Evolutionary conservation across 2,113 vertebrate genomes (phyloP), one percentile per base, ranked within the genome.

Genomic region (Sialia sialis): DNA sequence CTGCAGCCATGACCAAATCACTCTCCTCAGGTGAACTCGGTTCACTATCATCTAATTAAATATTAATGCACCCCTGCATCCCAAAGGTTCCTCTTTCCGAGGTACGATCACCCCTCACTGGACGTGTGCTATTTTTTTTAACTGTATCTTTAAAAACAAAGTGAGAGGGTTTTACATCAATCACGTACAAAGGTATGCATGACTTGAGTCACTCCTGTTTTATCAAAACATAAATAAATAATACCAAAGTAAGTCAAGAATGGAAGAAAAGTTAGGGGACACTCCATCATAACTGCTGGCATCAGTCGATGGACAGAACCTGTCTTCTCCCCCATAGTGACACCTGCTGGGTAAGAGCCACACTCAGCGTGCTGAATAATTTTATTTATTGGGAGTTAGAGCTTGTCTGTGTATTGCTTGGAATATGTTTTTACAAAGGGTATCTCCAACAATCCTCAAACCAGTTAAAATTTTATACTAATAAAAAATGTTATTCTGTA

Each of bases 51-150:
- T 7, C 21, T 36, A 58, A 43, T 11, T 67, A 7, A 32, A 15
- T 32, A 32, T 32, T 43, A 51, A 59, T 43, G 20, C 16, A 51
- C 9, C 36, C 16, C 26, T 63, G 20, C 20, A 75, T 34, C 13
- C 30, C 52, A 67, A 21, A 75, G 4, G 6, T 11, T 26, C 13
- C 52, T 49, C 16, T 26, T 16, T 34, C 30, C 6, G 41, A 41
- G 30, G 11, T 58, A 58, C 0, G 0, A 30, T 16, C 8, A 49
- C 4, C 10, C 4, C 8, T 58, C 51, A 12, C 6, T 34, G 25
- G 20, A 19, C 9, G 26, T 11, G 10, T 34, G 7, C 13, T 75
- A 2, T 13, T 29, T 22, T 15, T 55, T 63, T 64, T 17, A 7
- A n/a, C 16, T 75, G 7, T 18, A 41, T 58, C 20, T 43, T 51